Evolutionary conservation across 2,888 invertebrate species (phyloP), one percentile per base, ranked within the genome.

Genomic region (Tridacna crocea): DNA sequence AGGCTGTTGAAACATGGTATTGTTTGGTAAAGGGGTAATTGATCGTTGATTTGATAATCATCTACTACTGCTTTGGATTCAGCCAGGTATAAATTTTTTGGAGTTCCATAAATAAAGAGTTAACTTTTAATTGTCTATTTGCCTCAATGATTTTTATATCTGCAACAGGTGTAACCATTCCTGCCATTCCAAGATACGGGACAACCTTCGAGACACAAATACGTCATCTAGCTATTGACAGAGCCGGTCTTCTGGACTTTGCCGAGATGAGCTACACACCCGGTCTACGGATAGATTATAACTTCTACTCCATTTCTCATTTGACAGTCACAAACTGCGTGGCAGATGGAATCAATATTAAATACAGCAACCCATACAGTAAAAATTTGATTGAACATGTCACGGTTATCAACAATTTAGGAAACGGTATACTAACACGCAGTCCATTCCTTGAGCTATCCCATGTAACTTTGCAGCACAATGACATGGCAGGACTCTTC

Each of bases 201-300:
- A 82, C 84, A 68, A 72, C 74, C 0, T 73, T 80, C 36, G 88
- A 90, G 61, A 90, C 91, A 0, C 88, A 90, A 79, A 88, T 92
- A 11, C 88, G 91, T 13, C 88, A 92, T 78, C 88, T 91, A 0
- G 77, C 83, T 17, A 91, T 94, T 22, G 88, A 89, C 26, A 87
- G 90, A 65, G 98, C 99, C 10, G 99, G 99, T 0, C 95, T 99
- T 0, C 95, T 99, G 75, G 99, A 99, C 95, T 99, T 98, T 93
- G 96, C 97, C 0, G 98, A 97, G 0, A 97, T 97, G 94, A 82
- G 89, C 15, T 95, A 94, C 87, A 91, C 93, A 4, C 93, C 95
- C 0, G 95, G 95, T 0, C 90, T 95, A 1, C 93, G 94, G 95
- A 97, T 96, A 77, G 96, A 96, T 91, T 96, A 96, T 94, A 95